Conservation (phyloP, 1,140 invertebrate species). For the Chironomus tepperi region DNA sequence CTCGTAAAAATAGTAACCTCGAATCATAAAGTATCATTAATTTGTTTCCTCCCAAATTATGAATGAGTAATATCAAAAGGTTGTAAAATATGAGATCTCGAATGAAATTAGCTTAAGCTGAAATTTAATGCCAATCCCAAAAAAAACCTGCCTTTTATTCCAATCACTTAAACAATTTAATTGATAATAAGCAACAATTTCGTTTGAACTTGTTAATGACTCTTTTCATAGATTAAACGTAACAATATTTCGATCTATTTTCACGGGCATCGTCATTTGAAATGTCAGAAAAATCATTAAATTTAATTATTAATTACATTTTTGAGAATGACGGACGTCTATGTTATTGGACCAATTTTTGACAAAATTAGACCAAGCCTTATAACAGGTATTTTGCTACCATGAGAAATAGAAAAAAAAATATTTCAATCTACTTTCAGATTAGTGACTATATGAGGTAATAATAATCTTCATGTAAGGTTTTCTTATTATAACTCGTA, state of each 20-base stretch:
- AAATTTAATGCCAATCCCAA: no score
- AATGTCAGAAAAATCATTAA: not conserved
- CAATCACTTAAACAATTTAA: not conserved
- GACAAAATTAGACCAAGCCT: conserved; percentile 2
- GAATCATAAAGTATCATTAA: not conserved
- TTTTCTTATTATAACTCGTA: no score
- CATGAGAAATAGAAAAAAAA: no score
- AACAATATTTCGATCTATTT: not conserved
- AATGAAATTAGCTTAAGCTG: no score
- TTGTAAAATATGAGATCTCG: no score
- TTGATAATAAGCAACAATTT: not conserved
- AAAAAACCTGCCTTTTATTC: no score
- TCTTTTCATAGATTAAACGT: not conserved
- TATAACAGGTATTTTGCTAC: conserved; percentile 13
- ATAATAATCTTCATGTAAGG: no score
- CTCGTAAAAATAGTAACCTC: not conserved
- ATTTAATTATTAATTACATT: conserved; percentile 16
- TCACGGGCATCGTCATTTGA: not conserved
- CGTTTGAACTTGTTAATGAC: not conserved
- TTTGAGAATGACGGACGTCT: not conserved
- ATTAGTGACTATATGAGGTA: no score
- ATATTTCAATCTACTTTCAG: no score
- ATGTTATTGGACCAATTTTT: not conserved
- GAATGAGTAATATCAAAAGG: not conserved
- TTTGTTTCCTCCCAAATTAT: not conserved